phyloP scores from a whole-genome alignment of 2,888 invertebrate species.

The Caenorhabditis sp. region DNA sequence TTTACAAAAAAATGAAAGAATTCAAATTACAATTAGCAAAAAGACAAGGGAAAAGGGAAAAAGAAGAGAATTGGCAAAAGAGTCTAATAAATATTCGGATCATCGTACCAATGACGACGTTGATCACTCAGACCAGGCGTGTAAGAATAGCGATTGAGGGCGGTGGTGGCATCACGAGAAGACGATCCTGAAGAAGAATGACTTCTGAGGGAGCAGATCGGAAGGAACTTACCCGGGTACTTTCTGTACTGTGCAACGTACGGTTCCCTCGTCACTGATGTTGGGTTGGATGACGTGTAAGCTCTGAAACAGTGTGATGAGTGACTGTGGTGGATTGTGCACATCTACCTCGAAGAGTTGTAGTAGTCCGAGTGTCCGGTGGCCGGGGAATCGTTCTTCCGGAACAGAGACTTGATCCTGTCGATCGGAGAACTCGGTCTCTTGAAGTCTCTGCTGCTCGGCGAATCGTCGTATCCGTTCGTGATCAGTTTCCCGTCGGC shows the following conservation, averaged over 20 bases:
- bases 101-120: constrained; percentile 70
- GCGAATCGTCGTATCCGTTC: constrained; percentile 61
- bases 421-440: constrained; percentile 78
- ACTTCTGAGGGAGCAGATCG: not conserved
- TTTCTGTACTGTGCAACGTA: constrained; percentile 67
- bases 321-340: not conserved
- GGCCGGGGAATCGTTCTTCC: constrained; percentile 55
- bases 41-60: not conserved
- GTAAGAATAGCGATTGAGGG: constrained; percentile 69
- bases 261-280: constrained; percentile 53
- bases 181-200: constrained; percentile 46
- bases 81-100: constrained; percentile 61
- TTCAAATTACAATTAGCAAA: constrained; percentile 26
- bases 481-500: constrained; percentile 72
- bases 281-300: constrained; percentile 45
- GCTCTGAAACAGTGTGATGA: constrained; percentile 39
- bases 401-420: constrained; percentile 76
- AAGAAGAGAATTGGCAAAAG: constrained; percentile 8
- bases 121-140: constrained; percentile 66
- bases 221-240: constrained; percentile 55
- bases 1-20: constrained; percentile 40
- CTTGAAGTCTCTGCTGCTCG: constrained; percentile 65
- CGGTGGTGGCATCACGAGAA: constrained; percentile 51
- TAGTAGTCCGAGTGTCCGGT: constrained; percentile 45
- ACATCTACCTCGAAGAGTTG: constrained; percentile 28